Conservation (phyloP, 2,888 invertebrate species). For the Cerastis rubricosa region DNA sequence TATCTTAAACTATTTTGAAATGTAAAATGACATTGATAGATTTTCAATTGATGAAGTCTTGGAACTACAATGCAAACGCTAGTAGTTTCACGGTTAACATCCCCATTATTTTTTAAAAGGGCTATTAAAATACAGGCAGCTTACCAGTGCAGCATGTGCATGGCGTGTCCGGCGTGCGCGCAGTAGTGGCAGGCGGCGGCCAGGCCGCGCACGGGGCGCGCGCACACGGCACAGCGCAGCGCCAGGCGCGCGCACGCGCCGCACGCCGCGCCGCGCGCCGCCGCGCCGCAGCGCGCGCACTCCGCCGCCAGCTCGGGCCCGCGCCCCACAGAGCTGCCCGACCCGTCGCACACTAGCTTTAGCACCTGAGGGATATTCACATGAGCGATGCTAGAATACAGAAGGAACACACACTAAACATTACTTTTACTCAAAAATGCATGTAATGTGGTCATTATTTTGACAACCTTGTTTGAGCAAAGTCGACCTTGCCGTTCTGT, state of each 20-base stretch:
- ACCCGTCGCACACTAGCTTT: slow-evolving; percentile 89
- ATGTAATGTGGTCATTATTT: too few relatives aligned
- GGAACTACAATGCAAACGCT: background rate
- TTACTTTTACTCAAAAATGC: too few relatives aligned
- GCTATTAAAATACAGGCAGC: background rate
- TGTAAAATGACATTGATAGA: too few relatives aligned
- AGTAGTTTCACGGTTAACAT: background rate
- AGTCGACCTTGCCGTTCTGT: too few relatives aligned
- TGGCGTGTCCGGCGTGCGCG: slow-evolving; percentile 98
- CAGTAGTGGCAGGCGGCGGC: slow-evolving; percentile 97
- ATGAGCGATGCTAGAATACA: background rate
- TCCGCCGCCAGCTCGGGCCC: slow-evolving; percentile 92
- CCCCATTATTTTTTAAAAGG: background rate
- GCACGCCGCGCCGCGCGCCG: slow-evolving; percentile 92
- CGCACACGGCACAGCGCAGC: slow-evolving; percentile 96
- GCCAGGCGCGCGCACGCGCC: slow-evolving; percentile 93
- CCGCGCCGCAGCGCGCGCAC: slow-evolving; percentile 92
- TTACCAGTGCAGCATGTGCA: slow-evolving; percentile 95
- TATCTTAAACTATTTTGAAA: too few relatives aligned
- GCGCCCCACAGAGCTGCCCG: slow-evolving; percentile 90
- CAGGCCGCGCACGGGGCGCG: slow-evolving; percentile 95
- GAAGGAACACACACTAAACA: background rate
- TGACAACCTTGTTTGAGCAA: too few relatives aligned
- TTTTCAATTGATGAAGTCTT: background rate
- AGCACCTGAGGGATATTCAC: slow-evolving; percentile 82